Percentiles rank a stretch among this genome's conserved stretches.
Evolutionary conservation across 2,888 invertebrate species (phyloP).

Genomic region (Resseliella maxima): DNA sequence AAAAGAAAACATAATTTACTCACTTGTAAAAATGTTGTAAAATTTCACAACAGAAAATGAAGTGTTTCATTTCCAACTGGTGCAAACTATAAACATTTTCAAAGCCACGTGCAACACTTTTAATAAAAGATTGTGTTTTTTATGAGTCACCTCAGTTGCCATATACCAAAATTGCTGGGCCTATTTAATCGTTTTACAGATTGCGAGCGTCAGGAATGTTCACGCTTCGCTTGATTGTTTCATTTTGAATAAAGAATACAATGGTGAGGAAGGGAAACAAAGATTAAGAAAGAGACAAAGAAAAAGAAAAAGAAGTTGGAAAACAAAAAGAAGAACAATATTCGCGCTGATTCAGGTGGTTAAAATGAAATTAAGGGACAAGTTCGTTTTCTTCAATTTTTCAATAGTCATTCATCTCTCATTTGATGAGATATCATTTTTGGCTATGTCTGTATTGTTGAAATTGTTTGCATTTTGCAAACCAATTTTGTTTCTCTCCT

Average conservation of each 20-base stretch:
- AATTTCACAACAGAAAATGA: background rate
- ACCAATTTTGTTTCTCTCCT: background rate
- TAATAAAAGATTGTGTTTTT: background rate
- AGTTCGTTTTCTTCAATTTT: background rate
- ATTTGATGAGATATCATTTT: background rate
- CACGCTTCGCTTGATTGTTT: background rate
- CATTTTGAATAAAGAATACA: constrained; percentile 20
- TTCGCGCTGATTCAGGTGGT: background rate
- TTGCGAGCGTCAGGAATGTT: background rate
- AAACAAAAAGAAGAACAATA: too few relatives aligned
- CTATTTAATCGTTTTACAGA: background rate
- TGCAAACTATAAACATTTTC: background rate
- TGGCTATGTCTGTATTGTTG: background rate
- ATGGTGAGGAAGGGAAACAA: too few relatives aligned
- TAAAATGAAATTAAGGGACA: background rate
- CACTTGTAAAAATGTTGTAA: constrained; percentile 4
- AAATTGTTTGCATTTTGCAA: too few relatives aligned
- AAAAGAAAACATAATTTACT: background rate
- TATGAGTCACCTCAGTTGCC: constrained; percentile 2
- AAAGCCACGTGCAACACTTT: constrained; percentile 17
- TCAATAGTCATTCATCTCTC: background rate
- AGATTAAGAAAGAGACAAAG: too few relatives aligned
- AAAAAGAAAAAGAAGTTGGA: too few relatives aligned
- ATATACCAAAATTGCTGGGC: background rate
- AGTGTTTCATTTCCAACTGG: background rate